These are phyloP conservation scores for Myotis yumanensis DNA, from an alignment of 2,113 vertebrate genomes.

Conservation along the genomic window DNA sequence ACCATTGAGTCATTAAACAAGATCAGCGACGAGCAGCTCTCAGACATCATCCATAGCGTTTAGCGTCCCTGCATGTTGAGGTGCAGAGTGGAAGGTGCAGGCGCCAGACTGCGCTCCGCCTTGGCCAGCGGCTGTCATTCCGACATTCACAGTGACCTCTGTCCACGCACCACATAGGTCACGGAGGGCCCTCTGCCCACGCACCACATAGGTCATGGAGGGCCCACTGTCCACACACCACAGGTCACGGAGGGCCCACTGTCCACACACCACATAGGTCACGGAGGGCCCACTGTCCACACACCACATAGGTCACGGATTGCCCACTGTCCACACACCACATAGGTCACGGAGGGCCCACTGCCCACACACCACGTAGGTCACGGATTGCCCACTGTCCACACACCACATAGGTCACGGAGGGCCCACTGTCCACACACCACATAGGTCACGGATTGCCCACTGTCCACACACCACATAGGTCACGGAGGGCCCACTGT, in stretches of 20 bases:
- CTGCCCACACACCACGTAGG: too few relatives aligned
- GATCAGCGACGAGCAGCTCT: too few relatives aligned
- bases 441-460: too few relatives aligned
- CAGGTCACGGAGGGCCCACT: background rate
- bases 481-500: background rate
- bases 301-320: too few relatives aligned
- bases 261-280: background rate
- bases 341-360: background rate
- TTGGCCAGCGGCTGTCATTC: background rate
- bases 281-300: background rate
- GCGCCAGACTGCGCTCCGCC: background rate
- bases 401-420: background rate
- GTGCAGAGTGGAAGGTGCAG: rapidly evolving
- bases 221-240: too few relatives aligned
- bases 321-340: too few relatives aligned
- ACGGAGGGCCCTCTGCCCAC: background rate
- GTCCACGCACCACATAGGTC: background rate
- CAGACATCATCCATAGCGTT: background rate
- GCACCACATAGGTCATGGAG: too few relatives aligned
- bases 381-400: too few relatives aligned
- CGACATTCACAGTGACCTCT: background rate
- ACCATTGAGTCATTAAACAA: background rate
- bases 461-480: too few relatives aligned
- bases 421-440: background rate
- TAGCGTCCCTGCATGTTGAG: background rate